Base-by-base conservation (phyloP, 2,888 invertebrate genomes). In the Polydrusus tereticollis region DNA sequence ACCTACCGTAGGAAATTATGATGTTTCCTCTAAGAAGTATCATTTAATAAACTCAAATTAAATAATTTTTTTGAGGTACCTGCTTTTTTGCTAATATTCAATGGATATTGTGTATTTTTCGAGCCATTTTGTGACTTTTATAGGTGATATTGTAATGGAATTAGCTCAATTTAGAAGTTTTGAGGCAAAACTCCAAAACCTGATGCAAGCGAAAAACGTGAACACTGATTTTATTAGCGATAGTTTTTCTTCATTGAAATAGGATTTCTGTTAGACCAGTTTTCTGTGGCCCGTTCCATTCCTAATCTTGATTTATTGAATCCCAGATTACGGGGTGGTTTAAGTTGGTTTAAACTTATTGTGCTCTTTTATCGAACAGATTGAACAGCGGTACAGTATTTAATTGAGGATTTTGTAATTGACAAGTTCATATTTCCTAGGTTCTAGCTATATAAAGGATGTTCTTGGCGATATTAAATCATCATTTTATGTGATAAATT, bases 301-400 rank as follows among this genome's bases (percentile, higher is more conserved):
- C 12, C 21, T 23, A 50, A 50, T 50, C 50, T 21, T 50, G 50
- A 50, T 50, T 50, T 50, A 50, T 50, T 14, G 23, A n/a, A 50
- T 21, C 50, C 50, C n/a, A 23, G 50, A 50, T 50, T 50, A 50
- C 12, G 50, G 23, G 50, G 50, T 50, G 50, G 50, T 50, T 50
- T 50, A 50, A 50, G 23, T 21, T 18, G 23, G 20, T 50, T 23
- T 20, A 50, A 50, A 50, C 50, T 50, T 50, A 50, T 50, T 50
- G 50, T 50, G 23, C 23, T n/a, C 50, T 23, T 41, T 50, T 50
- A 50, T 50, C 50, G 50, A 23, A 23, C 50, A 18, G 23, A 50
- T 50, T 50, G 18, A 23, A 50, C 3, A 23, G 23, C 23, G 18
- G 12, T 23, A n/a, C 8, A n/a, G 23, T n/a, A n/a, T 50, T 50